A percentile compares a stretch with the other conserved stretches of the same genome.
These are phyloP conservation scores for Rhinopithecus roxellana DNA, from an alignment of 2,113 vertebrate species.

Conservation along the genomic window DNA sequence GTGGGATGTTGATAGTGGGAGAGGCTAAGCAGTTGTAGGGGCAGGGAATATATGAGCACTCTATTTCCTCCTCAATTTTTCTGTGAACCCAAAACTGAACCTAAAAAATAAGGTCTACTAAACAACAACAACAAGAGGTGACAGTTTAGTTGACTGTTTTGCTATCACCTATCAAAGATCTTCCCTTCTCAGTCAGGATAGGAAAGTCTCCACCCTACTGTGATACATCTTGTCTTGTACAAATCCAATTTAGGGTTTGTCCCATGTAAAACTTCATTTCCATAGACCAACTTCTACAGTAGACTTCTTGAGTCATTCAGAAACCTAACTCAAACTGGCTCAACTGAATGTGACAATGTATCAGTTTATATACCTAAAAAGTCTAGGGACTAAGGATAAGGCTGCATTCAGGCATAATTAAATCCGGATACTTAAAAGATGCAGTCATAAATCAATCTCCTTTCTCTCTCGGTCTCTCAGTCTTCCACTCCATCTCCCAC, in stretches of 20 bases:
- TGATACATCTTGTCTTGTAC: not conserved
- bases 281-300: not conserved
- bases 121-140: not conserved
- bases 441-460: not conserved
- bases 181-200: not conserved
- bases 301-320: not conserved
- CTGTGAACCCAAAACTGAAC: not conserved
- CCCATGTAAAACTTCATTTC: not conserved
- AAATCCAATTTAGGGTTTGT: not conserved
- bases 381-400: not conserved
- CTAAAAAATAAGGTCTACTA: not conserved
- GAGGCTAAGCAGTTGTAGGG: not conserved
- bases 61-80: not conserved
- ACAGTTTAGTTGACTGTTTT: not conserved
- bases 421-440: not conserved
- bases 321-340: not conserved
- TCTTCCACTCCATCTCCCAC: not conserved
- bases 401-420: not conserved
- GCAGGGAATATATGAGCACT: not conserved
- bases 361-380: not conserved
- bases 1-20: not conserved
- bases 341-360: not conserved
- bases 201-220: not conserved
- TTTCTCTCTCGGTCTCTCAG: not conserved
- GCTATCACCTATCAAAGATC: not conserved